These are phyloP conservation scores for Macaca nemestrina DNA, from an alignment of 2,113 vertebrate genomes.

Conservation along the genomic window DNA sequence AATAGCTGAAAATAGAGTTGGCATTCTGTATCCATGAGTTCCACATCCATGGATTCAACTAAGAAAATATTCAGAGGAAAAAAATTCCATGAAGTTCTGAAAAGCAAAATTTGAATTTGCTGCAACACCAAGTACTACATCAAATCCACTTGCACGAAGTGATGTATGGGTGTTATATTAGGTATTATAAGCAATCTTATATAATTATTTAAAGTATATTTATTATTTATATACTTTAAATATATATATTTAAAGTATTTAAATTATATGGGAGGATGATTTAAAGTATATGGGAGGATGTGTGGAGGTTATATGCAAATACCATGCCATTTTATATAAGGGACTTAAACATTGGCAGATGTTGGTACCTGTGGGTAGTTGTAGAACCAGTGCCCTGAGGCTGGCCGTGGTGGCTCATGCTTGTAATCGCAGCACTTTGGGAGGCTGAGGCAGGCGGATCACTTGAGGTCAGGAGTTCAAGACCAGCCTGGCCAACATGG, in stretches of 20 bases:
- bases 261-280: neutral
- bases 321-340: neutral
- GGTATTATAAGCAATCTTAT: neutral
- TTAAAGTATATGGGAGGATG: neutral
- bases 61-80: neutral
- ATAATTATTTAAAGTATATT: neutral
- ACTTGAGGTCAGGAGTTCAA: too few species aligned
- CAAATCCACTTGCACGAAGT: neutral
- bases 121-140: neutral
- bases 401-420: too few species aligned
- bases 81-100: neutral
- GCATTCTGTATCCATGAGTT: neutral
- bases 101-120: neutral
- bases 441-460: too few species aligned
- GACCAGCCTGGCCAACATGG: too few species aligned
- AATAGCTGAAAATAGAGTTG: neutral
- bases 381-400: neutral
- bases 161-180: neutral
- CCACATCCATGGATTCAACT: neutral
- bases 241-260: neutral
- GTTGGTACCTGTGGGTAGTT: neutral
- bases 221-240: neutral
- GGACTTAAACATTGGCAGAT: neutral
- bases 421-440: too few species aligned
- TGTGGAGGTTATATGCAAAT: neutral